These are phyloP conservation scores for Eulemur rubriventer DNA, from an alignment of 2,797 vertebrate species.

Conservation along the genomic window DNA sequence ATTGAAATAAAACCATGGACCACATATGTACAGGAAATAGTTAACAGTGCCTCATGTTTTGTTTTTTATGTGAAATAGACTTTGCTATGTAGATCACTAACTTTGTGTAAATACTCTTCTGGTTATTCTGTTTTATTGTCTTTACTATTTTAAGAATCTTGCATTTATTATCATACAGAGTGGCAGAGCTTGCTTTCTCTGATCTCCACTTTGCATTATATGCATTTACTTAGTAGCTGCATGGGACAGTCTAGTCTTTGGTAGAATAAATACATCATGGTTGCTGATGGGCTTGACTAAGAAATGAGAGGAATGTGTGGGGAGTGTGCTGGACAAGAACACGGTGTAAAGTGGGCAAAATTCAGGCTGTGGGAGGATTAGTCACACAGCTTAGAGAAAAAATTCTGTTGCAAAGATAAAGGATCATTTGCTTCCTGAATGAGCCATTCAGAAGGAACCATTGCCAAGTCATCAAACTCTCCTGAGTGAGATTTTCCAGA, in stretches of 20 bases:
- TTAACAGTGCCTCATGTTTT: neutral
- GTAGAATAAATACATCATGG: neutral
- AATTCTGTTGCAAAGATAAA: slow-evolving; percentile 56
- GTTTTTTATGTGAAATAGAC: slow-evolving; percentile 17
- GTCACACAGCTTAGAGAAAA: slow-evolving; percentile 55
- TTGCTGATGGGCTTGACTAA: neutral
- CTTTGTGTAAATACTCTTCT: neutral
- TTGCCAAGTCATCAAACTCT: slow-evolving; percentile 48
- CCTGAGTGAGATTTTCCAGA: slow-evolving; percentile 48
- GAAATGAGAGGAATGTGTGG: neutral
- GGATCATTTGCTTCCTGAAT: slow-evolving; percentile 58
- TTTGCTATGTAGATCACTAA: neutral
- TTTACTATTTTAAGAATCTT: neutral
- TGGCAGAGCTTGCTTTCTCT: neutral
- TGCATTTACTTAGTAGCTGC: neutral
- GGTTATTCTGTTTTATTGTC: neutral
- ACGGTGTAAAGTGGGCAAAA: slow-evolving; percentile 3
- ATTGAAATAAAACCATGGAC: neutral
- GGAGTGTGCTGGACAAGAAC: neutral
- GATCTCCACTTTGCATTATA: neutral
- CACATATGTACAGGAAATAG: neutral
- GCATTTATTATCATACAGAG: neutral
- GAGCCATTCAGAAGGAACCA: slow-evolving; percentile 55
- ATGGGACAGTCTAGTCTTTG: neutral
- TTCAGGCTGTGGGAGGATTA: slow-evolving; percentile 54